Evolutionary conservation across 2,888 invertebrate genomes (phyloP).

Genomic region (Agapostemon virescens): DNA sequence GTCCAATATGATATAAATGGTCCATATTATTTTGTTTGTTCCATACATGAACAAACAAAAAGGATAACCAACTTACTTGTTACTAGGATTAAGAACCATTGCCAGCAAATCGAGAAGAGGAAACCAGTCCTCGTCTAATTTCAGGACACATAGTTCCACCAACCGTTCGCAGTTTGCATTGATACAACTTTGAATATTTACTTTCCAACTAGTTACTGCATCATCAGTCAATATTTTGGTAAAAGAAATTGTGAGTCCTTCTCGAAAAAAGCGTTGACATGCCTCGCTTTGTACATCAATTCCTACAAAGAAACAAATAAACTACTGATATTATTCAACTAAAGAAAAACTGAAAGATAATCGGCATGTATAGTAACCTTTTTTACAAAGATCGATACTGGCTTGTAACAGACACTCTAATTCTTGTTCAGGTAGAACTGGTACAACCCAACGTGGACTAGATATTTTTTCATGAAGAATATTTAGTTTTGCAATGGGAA

Average conservation of each 20-base stretch:
- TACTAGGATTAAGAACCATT: conserved; percentile 96
- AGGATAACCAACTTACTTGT: conserved; percentile 86
- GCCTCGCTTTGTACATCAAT: conserved; percentile 93
- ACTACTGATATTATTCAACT: not conserved
- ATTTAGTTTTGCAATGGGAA: conserved; percentile 93
- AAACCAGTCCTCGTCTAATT: conserved; percentile 94
- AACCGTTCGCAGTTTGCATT: conserved; percentile 95
- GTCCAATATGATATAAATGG: not conserved
- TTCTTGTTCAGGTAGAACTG: conserved; percentile 97
- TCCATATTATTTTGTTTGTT: too few species aligned
- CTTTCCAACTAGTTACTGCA: conserved; percentile 98
- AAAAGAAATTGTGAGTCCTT: conserved; percentile 96
- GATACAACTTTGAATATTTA: conserved; percentile 97
- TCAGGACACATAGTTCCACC: conserved; percentile 95
- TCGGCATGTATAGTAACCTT: conserved; percentile 83
- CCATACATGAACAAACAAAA: too few species aligned
- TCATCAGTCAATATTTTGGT: conserved; percentile 98
- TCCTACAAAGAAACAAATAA: conserved; percentile 81
- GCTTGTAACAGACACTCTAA: conserved; percentile 94
- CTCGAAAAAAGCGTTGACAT: conserved; percentile 96
- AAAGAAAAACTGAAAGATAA: not conserved
- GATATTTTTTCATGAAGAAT: conserved; percentile 97
- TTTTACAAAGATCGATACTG: conserved; percentile 92
- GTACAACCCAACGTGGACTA: conserved; percentile 97
- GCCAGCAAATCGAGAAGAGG: conserved; percentile 94